Percentiles rank a stretch among this genome's conserved stretches.
Conservation (phyloP, 2,797 vertebrate genomes). For the Ctenochaetus hawaiiensis region DNA sequence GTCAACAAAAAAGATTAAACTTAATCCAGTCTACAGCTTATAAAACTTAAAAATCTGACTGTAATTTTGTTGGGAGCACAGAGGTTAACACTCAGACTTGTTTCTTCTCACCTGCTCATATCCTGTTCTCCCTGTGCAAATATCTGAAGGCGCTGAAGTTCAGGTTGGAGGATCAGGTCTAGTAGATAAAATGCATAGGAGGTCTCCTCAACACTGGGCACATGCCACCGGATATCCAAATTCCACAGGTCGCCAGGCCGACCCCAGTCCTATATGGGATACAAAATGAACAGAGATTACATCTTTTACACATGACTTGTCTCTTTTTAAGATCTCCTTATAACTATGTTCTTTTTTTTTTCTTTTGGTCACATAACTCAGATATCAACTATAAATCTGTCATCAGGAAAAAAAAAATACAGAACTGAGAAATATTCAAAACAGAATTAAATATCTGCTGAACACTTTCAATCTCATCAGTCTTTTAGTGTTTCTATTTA, state of each 20-base stretch:
- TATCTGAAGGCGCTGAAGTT: constrained; percentile 90
- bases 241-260: constrained; percentile 94
- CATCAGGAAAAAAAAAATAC: background rate
- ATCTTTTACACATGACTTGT: background rate
- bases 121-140: constrained; percentile 90
- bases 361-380: background rate
- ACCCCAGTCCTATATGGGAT: constrained; percentile 92
- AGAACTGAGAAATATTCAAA: no score
- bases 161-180: constrained; percentile 94
- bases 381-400: background rate
- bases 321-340: background rate
- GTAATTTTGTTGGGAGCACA: background rate
- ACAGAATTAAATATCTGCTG: no score
- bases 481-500: no score
- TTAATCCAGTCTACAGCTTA: background rate
- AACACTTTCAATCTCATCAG: no score
- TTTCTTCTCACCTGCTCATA: constrained; percentile 89
- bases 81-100: background rate
- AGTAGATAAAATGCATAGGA: constrained; percentile 91
- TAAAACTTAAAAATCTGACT: background rate
- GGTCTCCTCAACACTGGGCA: constrained; percentile 91
- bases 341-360: background rate
- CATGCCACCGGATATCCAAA: constrained; percentile 95
- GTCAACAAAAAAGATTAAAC: background rate
- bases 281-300: background rate